These are phyloP conservation scores for Masnerella sp. DNA, from an alignment of 2,888 invertebrate species.

Conservation along the genomic window DNA sequence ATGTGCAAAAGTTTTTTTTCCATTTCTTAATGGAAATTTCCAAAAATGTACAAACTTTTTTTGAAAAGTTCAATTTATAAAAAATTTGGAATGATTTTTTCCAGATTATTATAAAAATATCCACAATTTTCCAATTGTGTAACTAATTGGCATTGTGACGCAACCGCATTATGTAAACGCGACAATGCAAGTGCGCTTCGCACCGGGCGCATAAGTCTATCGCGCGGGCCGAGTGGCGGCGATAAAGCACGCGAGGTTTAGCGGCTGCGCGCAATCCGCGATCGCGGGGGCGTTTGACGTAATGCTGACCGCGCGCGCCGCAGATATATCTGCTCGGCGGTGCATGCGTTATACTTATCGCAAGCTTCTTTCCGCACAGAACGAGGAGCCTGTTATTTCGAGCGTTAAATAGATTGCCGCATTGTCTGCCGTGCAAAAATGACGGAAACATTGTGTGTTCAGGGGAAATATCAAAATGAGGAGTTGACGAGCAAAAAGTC, in stretches of 20 bases:
- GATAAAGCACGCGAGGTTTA: slow-evolving; percentile 49
- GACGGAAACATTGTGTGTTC: too few relatives aligned
- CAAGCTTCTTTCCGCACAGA: slow-evolving; percentile 36
- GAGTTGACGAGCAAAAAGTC: too few relatives aligned
- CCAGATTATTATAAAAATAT: too few relatives aligned
- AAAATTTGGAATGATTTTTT: too few relatives aligned
- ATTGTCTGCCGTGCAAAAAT: slow-evolving; percentile 40
- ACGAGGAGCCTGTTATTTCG: slow-evolving; percentile 49
- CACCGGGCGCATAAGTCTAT: slow-evolving; percentile 43
- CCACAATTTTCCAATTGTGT: too few relatives aligned
- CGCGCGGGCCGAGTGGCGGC: slow-evolving; percentile 28
- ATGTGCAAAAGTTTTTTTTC: too few relatives aligned
- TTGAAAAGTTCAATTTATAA: too few relatives aligned
- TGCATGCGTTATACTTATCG: slow-evolving; percentile 60
- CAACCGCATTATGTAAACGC: slow-evolving; percentile 38
- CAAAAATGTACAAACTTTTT: too few relatives aligned
- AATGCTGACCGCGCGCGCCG: slow-evolving; percentile 46
- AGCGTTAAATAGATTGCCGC: slow-evolving; percentile 54
- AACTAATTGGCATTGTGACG: slow-evolving; percentile 28
- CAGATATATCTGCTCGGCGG: slow-evolving; percentile 52
- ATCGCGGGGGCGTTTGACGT: slow-evolving; percentile 58
- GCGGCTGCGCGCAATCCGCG: slow-evolving; percentile 40
- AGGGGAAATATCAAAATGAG: too few relatives aligned
- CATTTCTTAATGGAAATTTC: too few relatives aligned
- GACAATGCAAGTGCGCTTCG: slow-evolving; percentile 44